Evolutionary conservation across 2,113 vertebrate genomes (phyloP).

Genomic region (Opisthocomus hoazin): DNA sequence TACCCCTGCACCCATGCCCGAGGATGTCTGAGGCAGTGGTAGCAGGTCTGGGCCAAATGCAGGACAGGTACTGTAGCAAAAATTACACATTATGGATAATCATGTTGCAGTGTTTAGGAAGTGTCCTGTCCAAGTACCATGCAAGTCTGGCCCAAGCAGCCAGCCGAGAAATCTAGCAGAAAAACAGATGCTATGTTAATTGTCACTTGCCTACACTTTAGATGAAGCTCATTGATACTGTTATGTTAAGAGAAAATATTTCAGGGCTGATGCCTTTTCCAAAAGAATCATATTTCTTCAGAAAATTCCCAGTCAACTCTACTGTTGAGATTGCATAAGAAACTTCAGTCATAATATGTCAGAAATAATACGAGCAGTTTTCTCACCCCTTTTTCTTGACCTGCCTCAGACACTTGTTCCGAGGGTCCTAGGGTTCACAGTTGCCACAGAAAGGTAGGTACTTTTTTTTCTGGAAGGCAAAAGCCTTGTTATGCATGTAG

Average conservation of each 20-base stretch:
- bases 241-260: not conserved
- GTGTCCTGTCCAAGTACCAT: not conserved
- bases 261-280: not conserved
- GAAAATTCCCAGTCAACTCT: not conserved
- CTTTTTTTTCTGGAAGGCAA: not conserved
- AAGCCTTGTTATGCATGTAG: not conserved
- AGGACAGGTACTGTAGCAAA: not conserved
- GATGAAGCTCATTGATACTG: not conserved
- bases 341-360: not conserved
- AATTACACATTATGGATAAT: not conserved
- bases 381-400: not conserved
- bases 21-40: not conserved
- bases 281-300: not conserved
- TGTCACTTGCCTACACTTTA: not conserved
- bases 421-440: not conserved
- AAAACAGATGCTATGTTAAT: not conserved
- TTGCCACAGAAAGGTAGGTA: not conserved
- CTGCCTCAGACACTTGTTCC: not conserved
- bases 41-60: not conserved
- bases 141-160: not conserved
- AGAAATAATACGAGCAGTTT: not conserved
- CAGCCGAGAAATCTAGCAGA: not conserved
- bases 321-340: not conserved
- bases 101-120: not conserved
- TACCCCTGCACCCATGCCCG: not conserved